These are phyloP conservation scores for Microcaecilia unicolor DNA, from an alignment of 2,797 vertebrate species.

Conservation along the genomic window DNA sequence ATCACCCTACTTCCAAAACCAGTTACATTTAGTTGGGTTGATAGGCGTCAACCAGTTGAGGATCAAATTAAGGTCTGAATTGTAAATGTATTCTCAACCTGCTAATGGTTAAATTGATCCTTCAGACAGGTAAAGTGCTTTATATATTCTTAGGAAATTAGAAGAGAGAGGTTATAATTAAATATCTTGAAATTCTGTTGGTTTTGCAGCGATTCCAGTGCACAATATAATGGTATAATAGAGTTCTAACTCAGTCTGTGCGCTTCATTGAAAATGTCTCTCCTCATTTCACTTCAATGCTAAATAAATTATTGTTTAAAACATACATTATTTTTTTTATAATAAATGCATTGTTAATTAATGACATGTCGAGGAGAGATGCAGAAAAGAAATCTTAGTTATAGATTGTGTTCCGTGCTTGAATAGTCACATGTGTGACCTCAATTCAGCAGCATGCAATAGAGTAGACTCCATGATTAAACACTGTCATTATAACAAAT, in stretches of 20 bases:
- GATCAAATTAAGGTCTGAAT: slow-evolving; percentile 4
- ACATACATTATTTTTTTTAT: slow-evolving; percentile 26
- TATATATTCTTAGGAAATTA: slow-evolving; percentile 16
- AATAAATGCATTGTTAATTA: slow-evolving; percentile 58
- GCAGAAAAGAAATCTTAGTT: slow-evolving; percentile 48
- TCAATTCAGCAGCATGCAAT: slow-evolving; percentile 48
- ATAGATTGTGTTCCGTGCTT: slow-evolving; percentile 60
- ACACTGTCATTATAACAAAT: slow-evolving; percentile 70
- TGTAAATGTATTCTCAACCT: slow-evolving; percentile 20
- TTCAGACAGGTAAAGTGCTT: slow-evolving; percentile 13
- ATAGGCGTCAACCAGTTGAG: too few species aligned
- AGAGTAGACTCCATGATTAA: slow-evolving; percentile 53
- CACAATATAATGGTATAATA: slow-evolving; percentile 1
- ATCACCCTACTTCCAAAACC: neutral
- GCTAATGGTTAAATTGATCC: slow-evolving; percentile 13
- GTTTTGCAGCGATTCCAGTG: slow-evolving; percentile 22
- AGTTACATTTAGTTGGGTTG: slow-evolving; percentile 9
- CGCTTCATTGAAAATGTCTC: slow-evolving; percentile 32
- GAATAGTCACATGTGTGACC: slow-evolving; percentile 58
- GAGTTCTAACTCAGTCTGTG: slow-evolving; percentile 17
- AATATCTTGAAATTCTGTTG: slow-evolving; percentile 23
- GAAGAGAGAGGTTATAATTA: slow-evolving; percentile 37
- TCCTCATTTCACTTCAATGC: slow-evolving; percentile 23
- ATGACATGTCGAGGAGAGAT: slow-evolving; percentile 43
- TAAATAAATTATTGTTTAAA: slow-evolving; percentile 31